These are phyloP conservation scores for Blastobasis adustella DNA, from an alignment of 2,888 invertebrate genomes.

Conservation along the genomic window DNA sequence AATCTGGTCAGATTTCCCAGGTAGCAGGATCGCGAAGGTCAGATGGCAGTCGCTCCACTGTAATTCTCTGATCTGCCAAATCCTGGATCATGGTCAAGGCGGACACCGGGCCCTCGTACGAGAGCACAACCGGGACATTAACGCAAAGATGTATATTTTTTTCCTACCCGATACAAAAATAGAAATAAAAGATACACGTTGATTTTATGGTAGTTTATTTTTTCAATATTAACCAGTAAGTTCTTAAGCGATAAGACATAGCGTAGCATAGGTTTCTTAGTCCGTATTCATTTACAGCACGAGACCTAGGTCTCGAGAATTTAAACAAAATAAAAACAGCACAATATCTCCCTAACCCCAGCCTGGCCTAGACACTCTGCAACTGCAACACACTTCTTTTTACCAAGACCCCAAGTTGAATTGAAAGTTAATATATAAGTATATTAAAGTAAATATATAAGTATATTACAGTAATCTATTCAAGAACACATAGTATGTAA, in stretches of 20 bases:
- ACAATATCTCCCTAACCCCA: background rate
- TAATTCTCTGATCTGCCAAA: too few species aligned
- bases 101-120: too few species aligned
- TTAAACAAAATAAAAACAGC: conserved; percentile 5
- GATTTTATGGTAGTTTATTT: conserved; percentile 26
- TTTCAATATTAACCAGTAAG: conserved; percentile 66
- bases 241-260: conserved; percentile 64
- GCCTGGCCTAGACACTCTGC: too few species aligned
- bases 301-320: conserved; percentile 14
- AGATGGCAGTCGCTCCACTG: too few species aligned
- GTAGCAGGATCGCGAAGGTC: too few species aligned
- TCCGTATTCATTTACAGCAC: conserved; percentile 15
- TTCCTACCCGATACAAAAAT: background rate
- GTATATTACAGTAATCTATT: conserved; percentile 37
- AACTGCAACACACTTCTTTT: too few species aligned
- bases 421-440: conserved; percentile 8
- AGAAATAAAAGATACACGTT: background rate
- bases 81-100: too few species aligned
- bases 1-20: too few species aligned
- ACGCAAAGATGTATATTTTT: too few species aligned
- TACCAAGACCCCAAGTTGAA: too few species aligned
- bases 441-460: conserved; percentile 19
- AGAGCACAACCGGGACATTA: too few species aligned
- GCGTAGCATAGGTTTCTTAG: conserved; percentile 45
- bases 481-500: conserved; percentile 21